Evolutionary conservation across 2,888 invertebrate genomes (phyloP).

Genomic region (Drosophila acutilabella): DNA sequence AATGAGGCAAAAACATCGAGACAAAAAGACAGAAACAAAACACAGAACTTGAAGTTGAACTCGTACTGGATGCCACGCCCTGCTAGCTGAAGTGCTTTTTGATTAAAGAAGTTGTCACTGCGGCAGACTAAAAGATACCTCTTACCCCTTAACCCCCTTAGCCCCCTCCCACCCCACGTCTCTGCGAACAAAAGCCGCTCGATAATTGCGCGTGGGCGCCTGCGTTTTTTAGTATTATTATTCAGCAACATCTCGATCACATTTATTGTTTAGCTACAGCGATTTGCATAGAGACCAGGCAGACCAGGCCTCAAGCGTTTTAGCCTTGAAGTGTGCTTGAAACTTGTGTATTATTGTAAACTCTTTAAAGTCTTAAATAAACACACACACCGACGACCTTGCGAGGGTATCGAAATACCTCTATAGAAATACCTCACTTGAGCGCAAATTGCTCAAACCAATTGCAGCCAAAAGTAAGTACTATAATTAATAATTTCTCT

Average conservation of each 20-base stretch:
- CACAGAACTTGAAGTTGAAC: slow-evolving; percentile 13
- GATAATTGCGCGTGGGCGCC: slow-evolving; percentile 74
- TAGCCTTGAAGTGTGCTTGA: slow-evolving; percentile 51
- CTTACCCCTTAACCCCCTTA: too few relatives aligned
- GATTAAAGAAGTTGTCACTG: slow-evolving; percentile 79
- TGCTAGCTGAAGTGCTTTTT: slow-evolving; percentile 54
- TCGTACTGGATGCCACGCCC: slow-evolving; percentile 51
- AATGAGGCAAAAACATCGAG: slow-evolving; percentile 59
- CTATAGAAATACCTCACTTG: background rate
- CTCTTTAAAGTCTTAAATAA: slow-evolving; percentile 45
- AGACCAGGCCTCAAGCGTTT: slow-evolving; percentile 11
- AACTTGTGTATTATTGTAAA: slow-evolving; percentile 52
- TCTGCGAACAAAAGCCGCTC: slow-evolving; percentile 51
- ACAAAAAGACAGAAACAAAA: background rate
- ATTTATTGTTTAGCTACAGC: slow-evolving; percentile 40
- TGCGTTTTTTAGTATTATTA: slow-evolving; percentile 22
- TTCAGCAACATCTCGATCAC: slow-evolving; percentile 48
- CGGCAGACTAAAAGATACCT: background rate
- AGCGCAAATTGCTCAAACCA: slow-evolving; percentile 34
- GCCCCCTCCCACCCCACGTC: background rate
- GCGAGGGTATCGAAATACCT: slow-evolving; percentile 39
- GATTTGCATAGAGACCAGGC: slow-evolving; percentile 51
- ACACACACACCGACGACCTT: slow-evolving; percentile 62
- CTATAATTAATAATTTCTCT: slow-evolving; percentile 68
- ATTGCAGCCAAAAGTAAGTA: slow-evolving; percentile 34